Evolutionary conservation across 2,797 vertebrate genomes (phyloP).

Genomic region (Lindbergichthys nudifrons): DNA sequence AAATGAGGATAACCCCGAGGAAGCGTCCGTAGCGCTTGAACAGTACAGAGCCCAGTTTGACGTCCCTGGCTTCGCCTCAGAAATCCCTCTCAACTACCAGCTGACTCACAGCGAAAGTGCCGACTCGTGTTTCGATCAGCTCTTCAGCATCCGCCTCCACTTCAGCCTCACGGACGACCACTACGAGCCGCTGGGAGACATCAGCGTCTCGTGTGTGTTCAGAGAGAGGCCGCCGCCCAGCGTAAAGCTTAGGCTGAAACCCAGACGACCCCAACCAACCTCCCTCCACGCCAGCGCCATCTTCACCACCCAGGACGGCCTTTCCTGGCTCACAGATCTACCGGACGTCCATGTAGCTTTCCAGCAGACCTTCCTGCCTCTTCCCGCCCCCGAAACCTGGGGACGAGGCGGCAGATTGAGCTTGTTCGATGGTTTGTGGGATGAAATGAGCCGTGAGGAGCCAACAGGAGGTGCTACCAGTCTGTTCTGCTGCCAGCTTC

Average conservation of each 20-base stretch:
- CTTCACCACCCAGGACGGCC: constrained; percentile 84
- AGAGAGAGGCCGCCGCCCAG: constrained; percentile 63
- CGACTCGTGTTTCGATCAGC: constrained; percentile 70
- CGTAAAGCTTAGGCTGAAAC: constrained; percentile 82
- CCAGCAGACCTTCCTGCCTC: constrained; percentile 83
- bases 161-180: constrained; percentile 79
- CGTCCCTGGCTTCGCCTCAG: constrained; percentile 65
- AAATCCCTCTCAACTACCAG: constrained; percentile 76
- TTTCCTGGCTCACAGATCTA: constrained; percentile 82
- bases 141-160: constrained; percentile 87
- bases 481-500: constrained; percentile 86
- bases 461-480: constrained; percentile 68
- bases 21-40: constrained; percentile 25
- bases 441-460: constrained; percentile 49
- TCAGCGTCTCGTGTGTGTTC: constrained; percentile 85
- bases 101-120: constrained; percentile 58
- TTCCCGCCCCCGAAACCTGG: constrained; percentile 69
- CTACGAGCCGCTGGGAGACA: constrained; percentile 80
- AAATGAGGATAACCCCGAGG: background rate
- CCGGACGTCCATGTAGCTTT: constrained; percentile 84
- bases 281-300: constrained; percentile 80
- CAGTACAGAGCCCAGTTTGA: constrained; percentile 78
- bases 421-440: constrained; percentile 87
- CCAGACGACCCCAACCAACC: constrained; percentile 82
- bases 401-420: background rate